These are phyloP conservation scores for Isotomurus palustris DNA, from an alignment of 2,888 invertebrate genomes.

Conservation along the genomic window DNA sequence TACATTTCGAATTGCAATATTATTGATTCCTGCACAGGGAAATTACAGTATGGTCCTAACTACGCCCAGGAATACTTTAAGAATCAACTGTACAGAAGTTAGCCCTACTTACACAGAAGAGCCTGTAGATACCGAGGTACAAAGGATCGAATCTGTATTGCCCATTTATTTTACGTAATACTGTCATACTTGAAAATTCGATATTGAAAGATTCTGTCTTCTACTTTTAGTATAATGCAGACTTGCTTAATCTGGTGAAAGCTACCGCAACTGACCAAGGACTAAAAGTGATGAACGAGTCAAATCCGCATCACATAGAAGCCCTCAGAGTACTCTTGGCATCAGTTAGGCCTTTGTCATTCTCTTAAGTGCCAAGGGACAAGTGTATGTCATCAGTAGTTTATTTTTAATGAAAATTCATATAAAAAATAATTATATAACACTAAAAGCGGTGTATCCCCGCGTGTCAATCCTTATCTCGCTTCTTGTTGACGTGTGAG, in stretches of 20 bases:
- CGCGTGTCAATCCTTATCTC: no score
- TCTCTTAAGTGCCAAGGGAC: no score
- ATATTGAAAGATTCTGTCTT: slow-evolving; percentile 8
- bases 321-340: slow-evolving; percentile 60
- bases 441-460: no score
- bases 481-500: no score
- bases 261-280: slow-evolving; percentile 61
- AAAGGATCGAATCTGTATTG: neutral
- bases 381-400: no score
- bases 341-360: slow-evolving; percentile 61
- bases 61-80: slow-evolving; percentile 63
- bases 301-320: slow-evolving; percentile 59
- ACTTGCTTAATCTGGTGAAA: slow-evolving; percentile 66
- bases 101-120: slow-evolving; percentile 63
- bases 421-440: no score
- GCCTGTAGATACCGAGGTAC: slow-evolving; percentile 55
- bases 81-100: slow-evolving; percentile 71
- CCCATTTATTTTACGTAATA: neutral
- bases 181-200: no score
- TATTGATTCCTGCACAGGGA: slow-evolving; percentile 46
- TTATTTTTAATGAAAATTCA: no score
- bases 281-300: slow-evolving; percentile 55
- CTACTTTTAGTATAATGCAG: slow-evolving; percentile 63
- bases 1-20: neutral
- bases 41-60: slow-evolving; percentile 56